These are phyloP conservation scores for Chitala chitala DNA, from an alignment of 2,113 vertebrate genomes.

Conservation along the genomic window DNA sequence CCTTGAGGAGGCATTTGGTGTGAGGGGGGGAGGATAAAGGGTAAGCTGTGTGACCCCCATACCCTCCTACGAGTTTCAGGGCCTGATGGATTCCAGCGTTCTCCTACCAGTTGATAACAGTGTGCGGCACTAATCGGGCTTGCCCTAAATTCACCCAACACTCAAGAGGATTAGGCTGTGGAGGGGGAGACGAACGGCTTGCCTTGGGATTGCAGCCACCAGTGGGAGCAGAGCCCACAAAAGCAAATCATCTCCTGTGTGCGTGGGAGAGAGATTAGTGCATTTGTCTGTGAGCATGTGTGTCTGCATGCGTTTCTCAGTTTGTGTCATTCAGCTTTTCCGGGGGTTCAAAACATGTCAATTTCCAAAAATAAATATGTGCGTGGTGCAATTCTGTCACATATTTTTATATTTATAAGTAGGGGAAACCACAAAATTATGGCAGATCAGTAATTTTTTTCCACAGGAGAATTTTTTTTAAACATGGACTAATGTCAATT, in stretches of 20 bases:
- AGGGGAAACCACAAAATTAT: too few species aligned
- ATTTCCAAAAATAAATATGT: too few species aligned
- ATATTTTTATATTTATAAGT: too few species aligned
- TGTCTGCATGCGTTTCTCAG: conserved; percentile 5
- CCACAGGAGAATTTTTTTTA: too few species aligned
- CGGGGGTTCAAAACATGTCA: too few species aligned
- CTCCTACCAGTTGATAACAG: conserved; percentile 2
- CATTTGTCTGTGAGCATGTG: background rate
- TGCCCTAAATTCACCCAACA: conserved; percentile 66
- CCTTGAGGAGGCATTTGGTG: background rate
- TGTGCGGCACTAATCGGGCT: conserved; percentile 38
- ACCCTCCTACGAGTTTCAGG: too few species aligned
- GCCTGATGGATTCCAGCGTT: background rate
- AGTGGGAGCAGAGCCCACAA: conserved; percentile 10
- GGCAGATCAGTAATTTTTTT: too few species aligned
- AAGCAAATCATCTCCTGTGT: conserved; percentile 20
- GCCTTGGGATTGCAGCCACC: conserved; percentile 40
- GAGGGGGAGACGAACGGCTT: conserved; percentile 16
- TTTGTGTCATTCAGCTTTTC: too few species aligned
- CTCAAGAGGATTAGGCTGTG: conserved; percentile 56
- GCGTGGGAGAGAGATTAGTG: conserved; percentile 26
- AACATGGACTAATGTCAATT: too few species aligned
- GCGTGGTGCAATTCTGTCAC: too few species aligned
- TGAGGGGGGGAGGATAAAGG: background rate
- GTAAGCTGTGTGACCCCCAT: background rate